phyloP scores from a whole-genome alignment of 2,888 invertebrate genomes.

The Yponomeuta cagnagella region DNA sequence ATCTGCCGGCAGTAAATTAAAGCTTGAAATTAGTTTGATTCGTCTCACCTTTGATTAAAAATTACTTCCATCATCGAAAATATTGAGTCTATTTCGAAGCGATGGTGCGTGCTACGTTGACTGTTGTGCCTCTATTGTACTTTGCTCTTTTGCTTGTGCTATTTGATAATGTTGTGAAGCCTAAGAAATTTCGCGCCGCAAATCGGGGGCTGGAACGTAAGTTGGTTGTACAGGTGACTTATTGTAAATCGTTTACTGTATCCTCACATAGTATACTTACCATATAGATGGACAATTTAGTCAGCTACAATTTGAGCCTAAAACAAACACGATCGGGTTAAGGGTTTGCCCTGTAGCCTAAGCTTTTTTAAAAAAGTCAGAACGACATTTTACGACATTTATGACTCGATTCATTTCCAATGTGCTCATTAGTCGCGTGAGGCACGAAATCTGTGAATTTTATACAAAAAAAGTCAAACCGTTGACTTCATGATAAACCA shows the following conservation, averaged over 20 bases:
- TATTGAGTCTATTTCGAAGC: background rate
- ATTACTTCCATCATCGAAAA: background rate
- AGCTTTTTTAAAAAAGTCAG: no score
- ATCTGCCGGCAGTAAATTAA: background rate
- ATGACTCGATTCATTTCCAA: no score
- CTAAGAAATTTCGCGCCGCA: background rate
- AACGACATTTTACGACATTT: no score
- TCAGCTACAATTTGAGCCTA: no score
- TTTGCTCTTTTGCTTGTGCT: background rate
- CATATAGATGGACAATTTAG: no score
- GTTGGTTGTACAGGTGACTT: background rate
- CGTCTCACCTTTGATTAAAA: background rate
- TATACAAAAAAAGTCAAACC: no score
- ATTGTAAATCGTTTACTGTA: background rate
- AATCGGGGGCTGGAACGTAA: background rate
- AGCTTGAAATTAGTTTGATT: background rate
- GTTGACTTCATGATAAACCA: no score
- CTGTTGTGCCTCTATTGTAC: background rate
- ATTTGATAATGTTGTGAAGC: background rate
- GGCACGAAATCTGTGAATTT: no score
- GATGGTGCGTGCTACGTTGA: background rate
- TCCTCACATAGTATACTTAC: background rate
- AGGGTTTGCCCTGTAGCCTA: no score
- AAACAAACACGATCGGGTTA: no score
- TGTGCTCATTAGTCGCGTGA: no score